Percentiles rank a stretch among this genome's conserved stretches.
These are phyloP conservation scores for Enteromius thamalakanensis DNA, from an alignment of 2,797 vertebrate genomes.

Conservation along the genomic window DNA sequence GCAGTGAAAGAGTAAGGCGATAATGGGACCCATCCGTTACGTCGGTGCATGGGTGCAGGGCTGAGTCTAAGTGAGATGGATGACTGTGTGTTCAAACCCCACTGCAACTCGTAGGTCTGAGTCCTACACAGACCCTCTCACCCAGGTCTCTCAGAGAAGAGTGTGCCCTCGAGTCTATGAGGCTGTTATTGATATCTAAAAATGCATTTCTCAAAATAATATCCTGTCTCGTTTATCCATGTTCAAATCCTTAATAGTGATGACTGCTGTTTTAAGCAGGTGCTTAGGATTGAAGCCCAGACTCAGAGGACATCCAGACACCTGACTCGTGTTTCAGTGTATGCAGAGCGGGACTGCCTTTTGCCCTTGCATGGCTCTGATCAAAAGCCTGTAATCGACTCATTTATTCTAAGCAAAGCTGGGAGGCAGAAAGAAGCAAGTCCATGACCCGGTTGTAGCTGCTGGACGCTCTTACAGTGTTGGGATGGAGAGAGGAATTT, in stretches of 20 bases:
- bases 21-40: constrained; percentile 54
- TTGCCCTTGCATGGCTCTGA: constrained; percentile 27
- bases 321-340: constrained; percentile 1
- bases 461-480: background rate
- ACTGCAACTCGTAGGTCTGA: constrained; percentile 36
- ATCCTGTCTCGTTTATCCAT: background rate
- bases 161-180: background rate
- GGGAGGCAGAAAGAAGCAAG: constrained; percentile 20
- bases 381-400: constrained; percentile 36
- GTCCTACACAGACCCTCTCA: constrained; percentile 38
- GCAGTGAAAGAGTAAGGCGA: constrained; percentile 35
- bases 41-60: constrained; percentile 23
- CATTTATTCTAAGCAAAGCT: constrained; percentile 33
- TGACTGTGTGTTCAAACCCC: constrained; percentile 48
- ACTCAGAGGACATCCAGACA: constrained; percentile 4
- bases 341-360: constrained; percentile 4
- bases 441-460: background rate
- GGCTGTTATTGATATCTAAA: constrained; percentile 3
- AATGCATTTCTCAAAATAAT: constrained; percentile 2
- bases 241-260: background rate
- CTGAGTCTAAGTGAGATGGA: constrained; percentile 53
- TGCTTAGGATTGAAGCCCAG: constrained; percentile 4
- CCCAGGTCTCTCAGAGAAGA: background rate
- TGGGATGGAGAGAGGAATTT: background rate
- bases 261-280: background rate